Conservation (phyloP, 2,888 invertebrate genomes). For the Panzeria rudis region DNA sequence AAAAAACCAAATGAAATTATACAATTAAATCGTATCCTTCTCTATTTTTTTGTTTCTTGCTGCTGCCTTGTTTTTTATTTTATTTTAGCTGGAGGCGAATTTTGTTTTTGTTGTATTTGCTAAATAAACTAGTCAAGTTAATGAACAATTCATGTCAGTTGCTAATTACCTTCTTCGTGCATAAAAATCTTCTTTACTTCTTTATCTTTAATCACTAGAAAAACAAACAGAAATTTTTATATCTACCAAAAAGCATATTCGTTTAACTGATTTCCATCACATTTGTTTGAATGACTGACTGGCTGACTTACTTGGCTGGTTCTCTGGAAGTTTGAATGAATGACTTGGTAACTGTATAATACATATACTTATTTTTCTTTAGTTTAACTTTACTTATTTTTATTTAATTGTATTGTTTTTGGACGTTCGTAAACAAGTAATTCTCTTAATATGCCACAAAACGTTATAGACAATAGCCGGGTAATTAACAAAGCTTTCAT, state of each 20-base stretch:
- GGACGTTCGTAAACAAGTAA: slow-evolving; percentile 49
- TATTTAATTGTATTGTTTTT: slow-evolving; percentile 54
- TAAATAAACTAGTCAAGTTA: slow-evolving; percentile 60
- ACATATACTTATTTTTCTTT: slow-evolving; percentile 6
- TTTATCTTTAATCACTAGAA: slow-evolving; percentile 56
- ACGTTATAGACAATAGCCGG: slow-evolving; percentile 67
- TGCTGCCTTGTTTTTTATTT: slow-evolving; percentile 2
- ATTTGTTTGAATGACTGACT: slow-evolving; percentile 51
- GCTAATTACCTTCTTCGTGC: slow-evolving; percentile 69
- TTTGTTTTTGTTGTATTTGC: slow-evolving; percentile 6
- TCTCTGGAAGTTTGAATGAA: slow-evolving; percentile 17
- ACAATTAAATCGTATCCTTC: slow-evolving; percentile 44
- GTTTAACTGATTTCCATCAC: slow-evolving; percentile 63
- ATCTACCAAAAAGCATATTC: slow-evolving; percentile 39
- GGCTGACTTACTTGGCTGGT: slow-evolving; percentile 29
- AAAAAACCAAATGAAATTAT: slow-evolving; percentile 41
- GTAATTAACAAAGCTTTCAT: slow-evolving; percentile 65
- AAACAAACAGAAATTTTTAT: slow-evolving; percentile 41
- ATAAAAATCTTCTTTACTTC: slow-evolving; percentile 57
- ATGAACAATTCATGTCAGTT: slow-evolving; percentile 71
- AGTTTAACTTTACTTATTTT: slow-evolving; percentile 19
- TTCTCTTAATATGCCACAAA: slow-evolving; percentile 66
- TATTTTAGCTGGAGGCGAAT: slow-evolving; percentile 26
- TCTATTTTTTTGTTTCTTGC: not conserved
- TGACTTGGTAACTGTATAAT: slow-evolving; percentile 43